Evolutionary conservation across 2,888 invertebrate species (phyloP), one percentile per base, ranked within the genome.

Genomic region (Ochropleura plecta): DNA sequence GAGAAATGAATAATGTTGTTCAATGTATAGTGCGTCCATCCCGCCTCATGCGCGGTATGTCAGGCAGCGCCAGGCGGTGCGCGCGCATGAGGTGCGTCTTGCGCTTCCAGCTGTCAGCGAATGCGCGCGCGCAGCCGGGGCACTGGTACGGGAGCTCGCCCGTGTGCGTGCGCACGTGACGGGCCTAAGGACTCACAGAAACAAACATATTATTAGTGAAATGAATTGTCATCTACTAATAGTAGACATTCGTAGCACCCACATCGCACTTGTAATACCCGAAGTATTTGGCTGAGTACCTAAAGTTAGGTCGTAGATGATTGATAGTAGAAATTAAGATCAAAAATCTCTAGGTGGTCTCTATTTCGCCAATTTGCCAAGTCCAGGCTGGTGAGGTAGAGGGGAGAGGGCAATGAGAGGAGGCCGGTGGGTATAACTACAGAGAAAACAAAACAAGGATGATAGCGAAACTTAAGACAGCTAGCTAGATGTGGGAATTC

Each of bases 51-150:
- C 91, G 91, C 82, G 96, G 96, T 48, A 96, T 95, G 78, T 94
- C 93, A 0, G 86, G 86, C 5, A 95, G 91, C 30, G 92, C 85
- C 42, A 93, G 84, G 49, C 91, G 87, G 90, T 96, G 96, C 75
- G 92, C 90, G 79, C 95, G 92, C 94, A 96, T 95, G 79, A 96
- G 91, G 81, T 96, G 96, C 65, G 92, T 90, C 89, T 96, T 96
- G 69, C 96, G 93, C 87, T 96, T 96, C 96, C 96, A 96, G 90
- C 95, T 95, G 93, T 96, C 96, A 51, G 92, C 86, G 92, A 96
- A 96, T 0, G 92, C 83, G 84, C 93, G 92, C 68, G 91, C 75
- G 89, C 96, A 96, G 42, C 89, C 88, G 57, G 93, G 91, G 75
- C 96, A 96, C 83, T 88, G 83, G 93, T 93, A 96, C 48, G 96